Evolutionary conservation across 2,888 invertebrate species (phyloP), one percentile per base, ranked within the genome.

Genomic region (Agriopis aurantiaria): DNA sequence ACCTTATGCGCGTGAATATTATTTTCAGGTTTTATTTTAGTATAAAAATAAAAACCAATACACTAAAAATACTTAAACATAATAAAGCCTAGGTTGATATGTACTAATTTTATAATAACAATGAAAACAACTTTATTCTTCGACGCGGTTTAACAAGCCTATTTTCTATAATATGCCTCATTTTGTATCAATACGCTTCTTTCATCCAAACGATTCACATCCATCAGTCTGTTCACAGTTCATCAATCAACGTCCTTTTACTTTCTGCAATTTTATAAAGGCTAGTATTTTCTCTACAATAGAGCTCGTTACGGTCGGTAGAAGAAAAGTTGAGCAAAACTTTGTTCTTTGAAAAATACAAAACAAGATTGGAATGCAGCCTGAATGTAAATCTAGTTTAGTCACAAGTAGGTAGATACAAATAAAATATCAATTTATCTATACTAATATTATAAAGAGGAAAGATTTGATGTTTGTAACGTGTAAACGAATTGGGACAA

Each of bases 251-350:
- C 62, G 66, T 68, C 72, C 69, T 62, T 71, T 65, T 49, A 61
- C 14, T 62, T 62, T 62, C 49, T 75, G 72, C 59, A 72, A 70
- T 66, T 75, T 75, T 69, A 75, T 72, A 78, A 72, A 63, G 64
- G 23, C 65, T 57, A 61, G 61, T 12, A 69, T 49, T 60, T 68
- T 23, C 69, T 69, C 69, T 68, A 88, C 88, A 88, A 88, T 86
- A 80, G 82, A 78, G 68, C 80, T 88, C 86, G 83, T 88, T 87
- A 87, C 78, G 65, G 76, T 61, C 73, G 66, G 65, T 64, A 64
- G 71, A 69, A 70, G 78, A 75, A 79, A 83, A 78, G 76, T 78
- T 78, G 79, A 82, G 79, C 74, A 69, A 77, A 56, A 57, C 62
- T 62, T 68, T 62, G 74, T 51, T 62, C 33, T 49, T 55, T 41